Evolutionary conservation across 2,797 vertebrate species (phyloP), one percentile per base, ranked within the genome.

Genomic region (Melanotaenia nigrans): DNA sequence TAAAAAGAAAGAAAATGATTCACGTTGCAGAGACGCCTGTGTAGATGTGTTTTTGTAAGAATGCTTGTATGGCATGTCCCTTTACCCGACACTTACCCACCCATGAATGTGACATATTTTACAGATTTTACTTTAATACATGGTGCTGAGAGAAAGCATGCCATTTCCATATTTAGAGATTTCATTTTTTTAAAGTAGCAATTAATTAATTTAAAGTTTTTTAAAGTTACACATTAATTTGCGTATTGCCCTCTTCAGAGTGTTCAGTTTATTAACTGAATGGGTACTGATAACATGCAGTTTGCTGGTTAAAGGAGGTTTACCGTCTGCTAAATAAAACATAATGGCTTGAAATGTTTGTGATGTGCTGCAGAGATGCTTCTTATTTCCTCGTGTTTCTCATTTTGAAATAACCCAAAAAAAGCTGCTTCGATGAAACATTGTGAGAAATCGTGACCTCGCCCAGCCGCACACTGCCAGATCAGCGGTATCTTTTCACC

Each of bases 101-200:
- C 78, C 79, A 83, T 71, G 85, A 90, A 92, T 92, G 87, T 87
- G 79, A 88, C 63, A 84, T 82, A 47, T 73, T 74, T 68, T 64
- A 62, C 35, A 40, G 38, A 63, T 68, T 85, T 65, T 78, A 62
- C 30, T 66, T 80, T 38, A 71, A 65, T 20, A 65, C 66, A 70
- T 53, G 72, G 68, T 83, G 79, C 85, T 80, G 78, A 58, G 58
- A 25, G 18, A 66, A 56, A 81, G 78, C 84, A 85, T 79, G 81
- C 57, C 77, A 82, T 68, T 65, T 68, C 71, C 56, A 35, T 78
- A 56, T 14, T 82, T 49, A 24, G 35, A 57, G 59, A 61, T 63
- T 67, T 69, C 59, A 24, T 59, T 65, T 20, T 33, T 16, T 22
- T n/a, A 49, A 51, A 73, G 30, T 30, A 30, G 30, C 30, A 30